Conservation (phyloP, 2,113 vertebrate genomes). For the Myotis davidii region DNA sequence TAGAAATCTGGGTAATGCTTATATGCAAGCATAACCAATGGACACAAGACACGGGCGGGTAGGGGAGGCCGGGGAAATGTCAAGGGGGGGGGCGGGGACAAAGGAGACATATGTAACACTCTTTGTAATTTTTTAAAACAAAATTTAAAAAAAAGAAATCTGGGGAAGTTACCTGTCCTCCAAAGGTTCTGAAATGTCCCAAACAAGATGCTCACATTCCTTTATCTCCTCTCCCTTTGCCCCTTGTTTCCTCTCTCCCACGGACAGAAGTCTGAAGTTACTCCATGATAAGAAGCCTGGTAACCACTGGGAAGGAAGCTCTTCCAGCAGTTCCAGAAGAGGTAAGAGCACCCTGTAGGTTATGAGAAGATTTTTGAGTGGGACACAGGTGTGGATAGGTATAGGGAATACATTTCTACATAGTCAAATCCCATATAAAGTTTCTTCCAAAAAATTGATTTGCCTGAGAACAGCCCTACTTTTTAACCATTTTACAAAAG, state of each 20-base stretch:
- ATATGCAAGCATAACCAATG: no score
- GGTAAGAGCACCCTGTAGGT: neutral
- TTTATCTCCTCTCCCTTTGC: neutral
- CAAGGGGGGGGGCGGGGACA: no score
- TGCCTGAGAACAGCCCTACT: neutral
- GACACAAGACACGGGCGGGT: no score
- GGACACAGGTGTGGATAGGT: neutral
- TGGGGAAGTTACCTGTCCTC: neutral
- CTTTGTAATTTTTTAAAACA: no score
- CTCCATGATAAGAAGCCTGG: neutral
- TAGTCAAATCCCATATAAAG: neutral
- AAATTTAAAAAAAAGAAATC: neutral
- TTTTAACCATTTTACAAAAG: neutral
- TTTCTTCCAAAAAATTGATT: constrained; percentile 5
- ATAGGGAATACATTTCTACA: neutral
- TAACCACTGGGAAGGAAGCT: neutral
- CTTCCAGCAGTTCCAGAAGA: neutral
- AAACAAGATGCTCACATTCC: neutral
- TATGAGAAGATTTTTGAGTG: neutral
- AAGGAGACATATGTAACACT: no score
- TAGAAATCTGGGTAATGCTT: neutral
- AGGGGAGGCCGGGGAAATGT: no score
- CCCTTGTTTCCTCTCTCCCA: neutral
- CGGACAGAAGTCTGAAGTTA: neutral
- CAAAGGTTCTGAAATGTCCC: neutral